Evolutionary conservation across 2,113 vertebrate genomes (phyloP), one percentile per base, ranked within the genome.

Genomic region (Chinchilla lanigera): DNA sequence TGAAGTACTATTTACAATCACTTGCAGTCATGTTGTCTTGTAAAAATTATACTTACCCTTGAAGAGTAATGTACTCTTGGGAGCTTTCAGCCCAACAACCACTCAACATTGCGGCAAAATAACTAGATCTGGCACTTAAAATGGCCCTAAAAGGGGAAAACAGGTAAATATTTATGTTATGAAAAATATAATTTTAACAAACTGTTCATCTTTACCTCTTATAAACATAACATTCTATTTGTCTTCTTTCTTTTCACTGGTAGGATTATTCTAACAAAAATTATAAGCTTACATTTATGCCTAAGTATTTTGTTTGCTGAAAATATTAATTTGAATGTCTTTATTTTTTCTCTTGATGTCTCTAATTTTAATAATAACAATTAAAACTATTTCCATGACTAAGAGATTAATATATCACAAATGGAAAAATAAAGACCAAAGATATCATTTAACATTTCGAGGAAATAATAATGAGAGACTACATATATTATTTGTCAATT

Each of bases 61-160:
- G 99, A 98, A 99, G 99, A 98, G 98, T 99, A 98, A 99, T 99
- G 97, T 98, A 98, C 96, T 99, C 99, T 97, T 98, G 99, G 97
- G 99, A 99, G 98, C 99, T 99, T 99, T 99, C 99, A 98, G 99
- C 99, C 99, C 99, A 99, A 94, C 98, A 99, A 97, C 99, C 99
- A 97, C 99, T 99, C 98, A 99, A 98, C 99, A 99, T 99, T 80
- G 99, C 99, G 97, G 99, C 98, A 98, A 99, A 99, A 96, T 99
- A 99, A 99, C 98, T 98, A 38, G 99, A 99, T 93, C 99, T 99
- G 60, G 99, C 99, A 97, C 99, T 99, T 98, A 99, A 99, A 98
- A 99, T 99, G 82, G 99, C 99, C 99, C 99, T 99, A 96, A 97
- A 97, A 96, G 77, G 67, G 88, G 33, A 44, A 93, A 97, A 94